Evolutionary conservation across 2,888 invertebrate species (phyloP).

Genomic region (Meteorus cinctellus): DNA sequence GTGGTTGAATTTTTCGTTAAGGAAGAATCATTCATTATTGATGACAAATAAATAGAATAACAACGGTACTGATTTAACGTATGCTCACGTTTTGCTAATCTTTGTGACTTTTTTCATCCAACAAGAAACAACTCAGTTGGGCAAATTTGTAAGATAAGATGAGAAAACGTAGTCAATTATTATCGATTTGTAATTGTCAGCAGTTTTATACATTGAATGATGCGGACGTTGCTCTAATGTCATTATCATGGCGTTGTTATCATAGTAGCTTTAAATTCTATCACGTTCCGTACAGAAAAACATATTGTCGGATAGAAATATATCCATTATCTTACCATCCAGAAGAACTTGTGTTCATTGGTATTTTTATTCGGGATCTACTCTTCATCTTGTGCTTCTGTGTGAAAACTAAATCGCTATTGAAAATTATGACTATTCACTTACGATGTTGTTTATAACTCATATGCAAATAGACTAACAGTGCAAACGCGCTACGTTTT

Average conservation of each 20-base stretch:
- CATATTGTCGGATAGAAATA: slow-evolving; percentile 2
- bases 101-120: neutral
- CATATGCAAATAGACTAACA: neutral
- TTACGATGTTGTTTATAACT: too few relatives aligned
- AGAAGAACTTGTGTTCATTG: neutral
- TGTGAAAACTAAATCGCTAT: neutral
- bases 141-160: neutral
- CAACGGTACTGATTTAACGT: slow-evolving; percentile 13
- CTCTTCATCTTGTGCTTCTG: neutral
- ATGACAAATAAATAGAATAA: slow-evolving; percentile 75
- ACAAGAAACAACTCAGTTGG: neutral
- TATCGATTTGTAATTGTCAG: slow-evolving; percentile 4
- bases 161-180: slow-evolving; percentile 7
- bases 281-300: slow-evolving; percentile 72
- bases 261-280: slow-evolving; percentile 68
- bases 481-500: neutral
- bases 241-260: slow-evolving; percentile 58
- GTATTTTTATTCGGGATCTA: neutral
- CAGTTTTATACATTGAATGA: slow-evolving; percentile 4
- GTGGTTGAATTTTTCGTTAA: slow-evolving; percentile 98
- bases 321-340: neutral
- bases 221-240: slow-evolving; percentile 39
- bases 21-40: slow-evolving; percentile 90
- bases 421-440: neutral
- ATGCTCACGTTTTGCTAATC: slow-evolving; percentile 27